Evolutionary conservation across 2,797 vertebrate genomes (phyloP).

Genomic region (Todus mexicanus): DNA sequence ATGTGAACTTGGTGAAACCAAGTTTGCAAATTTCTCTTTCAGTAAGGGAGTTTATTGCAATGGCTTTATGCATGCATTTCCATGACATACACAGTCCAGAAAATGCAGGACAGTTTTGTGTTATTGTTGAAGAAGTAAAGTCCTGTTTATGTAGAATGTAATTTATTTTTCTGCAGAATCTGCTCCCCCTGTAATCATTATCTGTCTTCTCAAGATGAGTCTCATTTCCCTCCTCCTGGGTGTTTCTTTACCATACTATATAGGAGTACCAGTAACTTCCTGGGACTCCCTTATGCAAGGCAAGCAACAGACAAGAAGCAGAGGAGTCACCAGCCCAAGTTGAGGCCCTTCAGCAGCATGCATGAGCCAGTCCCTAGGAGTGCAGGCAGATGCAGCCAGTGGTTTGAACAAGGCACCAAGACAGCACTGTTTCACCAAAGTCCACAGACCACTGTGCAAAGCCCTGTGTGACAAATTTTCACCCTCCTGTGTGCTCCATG

Average conservation of each 20-base stretch:
- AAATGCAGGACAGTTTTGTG: background rate
- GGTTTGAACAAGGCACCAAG: background rate
- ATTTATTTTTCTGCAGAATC: background rate
- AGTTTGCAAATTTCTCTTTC: background rate
- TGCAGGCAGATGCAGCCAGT: background rate
- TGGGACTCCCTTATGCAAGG: background rate
- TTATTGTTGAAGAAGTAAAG: background rate
- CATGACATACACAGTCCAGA: background rate
- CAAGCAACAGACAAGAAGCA: background rate
- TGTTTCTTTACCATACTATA: background rate
- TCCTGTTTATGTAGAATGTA: background rate
- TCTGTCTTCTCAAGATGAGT: background rate
- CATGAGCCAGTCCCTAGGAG: background rate
- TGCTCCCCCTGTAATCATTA: background rate
- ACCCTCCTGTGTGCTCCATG: background rate
- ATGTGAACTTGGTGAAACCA: background rate
- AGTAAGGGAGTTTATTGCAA: background rate
- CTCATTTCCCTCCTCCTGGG: background rate
- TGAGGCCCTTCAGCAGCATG: background rate
- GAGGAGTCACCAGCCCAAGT: background rate
- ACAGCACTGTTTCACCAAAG: background rate
- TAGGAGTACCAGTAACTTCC: background rate
- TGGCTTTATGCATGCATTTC: background rate
- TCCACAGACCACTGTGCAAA: background rate
- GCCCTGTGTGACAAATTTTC: background rate